Evolutionary conservation across 2,797 vertebrate species (phyloP), one percentile per base, ranked within the genome.

Genomic region (Brachyalestes nurse): DNA sequence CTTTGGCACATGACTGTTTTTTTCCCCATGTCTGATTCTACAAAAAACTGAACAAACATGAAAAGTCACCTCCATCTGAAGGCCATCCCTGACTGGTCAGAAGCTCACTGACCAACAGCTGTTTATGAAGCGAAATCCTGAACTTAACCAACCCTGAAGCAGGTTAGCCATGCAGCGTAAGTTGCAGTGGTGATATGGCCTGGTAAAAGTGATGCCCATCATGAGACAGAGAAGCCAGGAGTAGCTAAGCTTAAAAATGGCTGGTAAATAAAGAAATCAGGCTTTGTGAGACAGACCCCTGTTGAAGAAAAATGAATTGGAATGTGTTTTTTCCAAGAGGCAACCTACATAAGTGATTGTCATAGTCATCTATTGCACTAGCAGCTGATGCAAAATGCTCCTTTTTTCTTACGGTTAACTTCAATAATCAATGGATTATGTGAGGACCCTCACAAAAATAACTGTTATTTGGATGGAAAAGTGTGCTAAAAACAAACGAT

Each of bases 261-360:
- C n/a, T 21, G 23, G 60, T 17, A 14, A 28, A 14, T 8, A 8
- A 23, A 23, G 21, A 28, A 61, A 61, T 25, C 10, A 10, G 28
- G 23, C 23, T 28, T 28, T 6, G 60, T 61, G 13, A 61, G 60
- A 28, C 60, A 61, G 60, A 1, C 10, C 5, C 23, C 23, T 25
- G 60, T 60, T 66, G 1, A 34, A 25, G 28, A 34, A 38, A 64
- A 72, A 75, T 47, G 21, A 42, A 40, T 51, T 16, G 14, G 53
- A 81, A 28, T 5, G 25, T 17, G 58, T 82, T 82, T 89, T 78
- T 66, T 49, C 45, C 67, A 61, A 87, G 90, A 49, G 88, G 90
- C 86, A 87, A 87, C 84, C 85, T 77, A 66, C 70, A 71, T 60
- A 38, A 77, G 85, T 89, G 89, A 94, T 92, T 94, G 92, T 92